Percentiles rank a stretch among this genome's conserved stretches.
These are phyloP conservation scores for Platynereis dumerilii DNA, from an alignment of 2,888 invertebrate species.

Conservation along the genomic window DNA sequence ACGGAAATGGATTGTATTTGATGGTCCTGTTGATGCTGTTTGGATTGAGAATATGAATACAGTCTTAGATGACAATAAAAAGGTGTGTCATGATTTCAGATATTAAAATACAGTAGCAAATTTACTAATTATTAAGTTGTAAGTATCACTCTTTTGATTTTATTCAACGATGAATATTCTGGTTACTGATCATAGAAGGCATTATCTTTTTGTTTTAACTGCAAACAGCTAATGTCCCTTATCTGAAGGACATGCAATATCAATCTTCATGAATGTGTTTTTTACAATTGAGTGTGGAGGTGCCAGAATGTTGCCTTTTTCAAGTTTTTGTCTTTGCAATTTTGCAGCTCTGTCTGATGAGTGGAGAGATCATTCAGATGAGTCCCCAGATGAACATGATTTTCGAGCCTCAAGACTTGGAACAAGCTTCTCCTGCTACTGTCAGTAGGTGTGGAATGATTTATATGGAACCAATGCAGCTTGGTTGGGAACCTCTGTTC, in stretches of 20 bases:
- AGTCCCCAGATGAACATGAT: conserved; percentile 62
- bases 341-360: conserved; percentile 62
- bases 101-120: background rate
- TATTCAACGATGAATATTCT: too few species aligned
- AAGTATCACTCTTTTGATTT: background rate
- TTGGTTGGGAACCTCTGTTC: conserved; percentile 59
- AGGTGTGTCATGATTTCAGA: conserved; percentile 42
- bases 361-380: conserved; percentile 64
- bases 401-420: conserved; percentile 62
- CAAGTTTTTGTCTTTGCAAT: too few species aligned
- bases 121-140: background rate
- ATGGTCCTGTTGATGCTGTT: conserved; percentile 63
- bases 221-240: too few species aligned
- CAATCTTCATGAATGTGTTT: too few species aligned
- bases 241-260: too few species aligned
- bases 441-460: conserved; percentile 65
- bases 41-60: conserved; percentile 65
- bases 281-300: too few species aligned
- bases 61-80: conserved; percentile 63
- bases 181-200: background rate
- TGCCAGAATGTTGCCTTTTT: background rate
- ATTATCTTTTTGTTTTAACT: too few species aligned
- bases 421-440: conserved; percentile 63
- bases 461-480: conserved; percentile 61
- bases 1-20: conserved; percentile 63